phyloP scores from a whole-genome alignment of 1,140 invertebrate species.

The Diprion similis region DNA sequence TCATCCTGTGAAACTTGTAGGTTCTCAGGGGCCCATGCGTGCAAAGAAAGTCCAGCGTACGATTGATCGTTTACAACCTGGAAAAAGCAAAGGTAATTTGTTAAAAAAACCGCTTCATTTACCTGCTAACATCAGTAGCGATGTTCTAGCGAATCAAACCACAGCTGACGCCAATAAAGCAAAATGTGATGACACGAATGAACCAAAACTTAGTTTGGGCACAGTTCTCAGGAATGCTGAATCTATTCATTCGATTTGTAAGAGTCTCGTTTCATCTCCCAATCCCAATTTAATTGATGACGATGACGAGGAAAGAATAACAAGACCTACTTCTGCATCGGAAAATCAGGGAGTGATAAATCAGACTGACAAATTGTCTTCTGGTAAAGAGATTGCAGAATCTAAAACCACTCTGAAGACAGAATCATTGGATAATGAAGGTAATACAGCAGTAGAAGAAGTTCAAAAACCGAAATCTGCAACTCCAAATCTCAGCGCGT shows the following conservation, averaged over 20 bases:
- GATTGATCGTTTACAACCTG: conserved; percentile 82
- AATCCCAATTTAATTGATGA: conserved; percentile 54
- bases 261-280: conserved; percentile 54
- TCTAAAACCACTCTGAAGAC: conserved; percentile 23
- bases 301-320: conserved; percentile 49
- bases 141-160: conserved; percentile 28
- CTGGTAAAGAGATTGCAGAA: conserved; percentile 24
- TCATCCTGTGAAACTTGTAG: conserved; percentile 48
- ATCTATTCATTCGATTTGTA: conserved; percentile 57
- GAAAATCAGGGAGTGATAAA: conserved; percentile 20
- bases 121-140: conserved; percentile 26
- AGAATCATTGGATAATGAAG: conserved; percentile 47
- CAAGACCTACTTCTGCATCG: neutral
- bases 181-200: conserved; percentile 60
- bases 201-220: conserved; percentile 81
- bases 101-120: conserved; percentile 53
- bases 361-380: conserved; percentile 29
- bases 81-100: conserved; percentile 86
- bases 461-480: conserved; percentile 59
- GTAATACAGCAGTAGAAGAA: conserved; percentile 36
- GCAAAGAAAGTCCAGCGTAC: conserved; percentile 80
- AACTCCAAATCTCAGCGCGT: conserved; percentile 86
- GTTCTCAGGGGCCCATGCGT: conserved; percentile 60
- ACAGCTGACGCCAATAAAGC: conserved; percentile 33
- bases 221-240: conserved; percentile 74